phyloP scores from a whole-genome alignment of 1,140 invertebrate species.

The Dendroctonus valens region DNA sequence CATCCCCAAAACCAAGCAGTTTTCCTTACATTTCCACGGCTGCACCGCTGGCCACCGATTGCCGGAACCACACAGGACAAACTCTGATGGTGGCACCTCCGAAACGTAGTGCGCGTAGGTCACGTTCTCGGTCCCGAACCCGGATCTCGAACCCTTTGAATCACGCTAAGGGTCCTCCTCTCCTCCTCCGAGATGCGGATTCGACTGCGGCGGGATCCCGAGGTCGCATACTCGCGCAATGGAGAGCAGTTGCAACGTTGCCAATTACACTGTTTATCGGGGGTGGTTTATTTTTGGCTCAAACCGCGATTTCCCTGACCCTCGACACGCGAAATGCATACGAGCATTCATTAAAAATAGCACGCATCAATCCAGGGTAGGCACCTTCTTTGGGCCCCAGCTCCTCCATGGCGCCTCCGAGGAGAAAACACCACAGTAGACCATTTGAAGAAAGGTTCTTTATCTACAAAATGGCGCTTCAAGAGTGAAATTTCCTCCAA shows the following conservation, averaged over 20 bases:
- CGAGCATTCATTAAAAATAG: no score
- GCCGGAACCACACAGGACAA: not conserved
- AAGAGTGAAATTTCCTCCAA: no score
- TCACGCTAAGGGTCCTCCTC: not conserved
- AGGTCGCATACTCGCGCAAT: slow-evolving; percentile 14
- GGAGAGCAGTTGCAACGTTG: slow-evolving; percentile 7
- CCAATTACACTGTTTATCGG: not conserved
- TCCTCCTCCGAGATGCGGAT: slow-evolving; percentile 16
- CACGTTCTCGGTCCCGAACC: slow-evolving; percentile 6
- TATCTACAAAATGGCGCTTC: no score
- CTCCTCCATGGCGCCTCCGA: no score
- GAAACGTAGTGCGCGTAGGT: slow-evolving; percentile 8
- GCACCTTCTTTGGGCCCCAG: no score
- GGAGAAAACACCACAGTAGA: no score
- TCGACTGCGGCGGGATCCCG: slow-evolving; percentile 15
- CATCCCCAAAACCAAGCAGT: not conserved
- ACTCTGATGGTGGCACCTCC: not conserved
- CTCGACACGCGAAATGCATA: no score
- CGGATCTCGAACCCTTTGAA: slow-evolving; percentile 6
- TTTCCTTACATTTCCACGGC: not conserved
- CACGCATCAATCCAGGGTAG: no score
- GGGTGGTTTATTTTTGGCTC: no score
- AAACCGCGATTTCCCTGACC: no score
- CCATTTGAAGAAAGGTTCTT: no score
- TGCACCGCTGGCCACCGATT: not conserved